These are phyloP conservation scores for Ameiurus melas DNA, from an alignment of 2,113 vertebrate species.

Conservation along the genomic window DNA sequence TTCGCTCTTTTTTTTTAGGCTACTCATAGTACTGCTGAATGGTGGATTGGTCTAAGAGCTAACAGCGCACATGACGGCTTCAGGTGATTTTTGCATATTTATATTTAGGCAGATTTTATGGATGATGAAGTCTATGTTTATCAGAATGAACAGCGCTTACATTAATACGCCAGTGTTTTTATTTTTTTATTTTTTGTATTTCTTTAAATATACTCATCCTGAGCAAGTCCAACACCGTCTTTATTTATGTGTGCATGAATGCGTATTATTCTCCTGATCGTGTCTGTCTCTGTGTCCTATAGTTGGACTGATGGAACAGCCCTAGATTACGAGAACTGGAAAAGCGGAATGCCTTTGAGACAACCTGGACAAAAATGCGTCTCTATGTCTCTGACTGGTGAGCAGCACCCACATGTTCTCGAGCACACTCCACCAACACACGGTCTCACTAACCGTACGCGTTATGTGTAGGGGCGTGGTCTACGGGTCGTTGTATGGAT, in stretches of 20 bases:
- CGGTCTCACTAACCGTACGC: neutral
- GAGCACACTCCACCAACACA: neutral
- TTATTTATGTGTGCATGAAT: no score
- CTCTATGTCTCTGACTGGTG: slow-evolving; percentile 85
- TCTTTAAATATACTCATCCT: neutral
- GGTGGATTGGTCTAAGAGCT: slow-evolving; percentile 86
- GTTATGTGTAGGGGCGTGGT: slow-evolving; percentile 81
- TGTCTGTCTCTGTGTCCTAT: slow-evolving; percentile 28
- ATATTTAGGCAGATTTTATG: neutral
- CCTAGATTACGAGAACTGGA: slow-evolving; percentile 85
- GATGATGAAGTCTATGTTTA: neutral
- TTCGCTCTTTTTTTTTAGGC: slow-evolving; percentile 63
- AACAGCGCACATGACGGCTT: slow-evolving; percentile 66
- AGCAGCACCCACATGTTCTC: neutral
- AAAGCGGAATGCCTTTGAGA: slow-evolving; percentile 52
- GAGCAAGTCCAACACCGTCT: neutral
- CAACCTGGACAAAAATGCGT: slow-evolving; percentile 70
- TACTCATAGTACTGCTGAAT: slow-evolving; percentile 72
- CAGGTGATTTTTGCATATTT: slow-evolving; percentile 71
- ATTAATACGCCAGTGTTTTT: neutral
- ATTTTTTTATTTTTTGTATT: no score
- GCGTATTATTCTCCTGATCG: neutral
- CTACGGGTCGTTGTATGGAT: slow-evolving; percentile 71
- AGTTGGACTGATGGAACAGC: slow-evolving; percentile 85
- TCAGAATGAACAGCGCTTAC: neutral